Evolutionary conservation across 92 coral and sea anemone genomes (phyloP), one percentile per base, ranked within the genome.

Genomic region (Zoanthus sansibaricus): DNA sequence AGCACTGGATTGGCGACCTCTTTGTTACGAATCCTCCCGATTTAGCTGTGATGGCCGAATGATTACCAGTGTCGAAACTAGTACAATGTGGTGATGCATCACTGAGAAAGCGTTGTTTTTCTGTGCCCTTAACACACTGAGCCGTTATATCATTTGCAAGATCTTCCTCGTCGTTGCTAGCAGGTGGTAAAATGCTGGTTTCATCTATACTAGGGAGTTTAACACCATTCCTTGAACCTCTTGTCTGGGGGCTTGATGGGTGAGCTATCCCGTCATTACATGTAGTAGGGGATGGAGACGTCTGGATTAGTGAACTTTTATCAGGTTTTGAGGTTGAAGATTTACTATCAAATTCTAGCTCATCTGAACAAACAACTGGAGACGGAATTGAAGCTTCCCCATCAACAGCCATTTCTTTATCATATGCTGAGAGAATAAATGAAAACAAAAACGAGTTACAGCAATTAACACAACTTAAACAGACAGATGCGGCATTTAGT

Each of bases 321-420:
- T 44, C 21, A 14, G n/a, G 21, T 45, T 45, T 42, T 62, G 21
- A 17, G 37, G 45, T 52, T 31, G 67, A 18, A 31, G 61, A 16
- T 49, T 74, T 74, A 7, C 25, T 11, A 51, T 51, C 67, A 25
- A 45, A 0, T 33, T 31, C 46, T 9, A 31, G 82, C 14, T 21
- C 82, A 12, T 76, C 82, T 13, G 82, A 51, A 54, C 82, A 76
- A 54, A 52, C 25, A 52, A 76, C 42, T 14, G 84, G 72, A 10
- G 84, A 13, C 3, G 44, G 18, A 9, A 4, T 1, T 10, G 72
- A 18, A 64, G 33, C 12, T 44, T 79, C 17, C 0, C 3, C 71
- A 64, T 78, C 72, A 42, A 55, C 42, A 1, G 37, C 25, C 37
- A 0, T 33, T 79, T 64, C 61, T 79, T 25, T 7, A 31, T 17